These are phyloP conservation scores for Petrophora chlorosata DNA, from an alignment of 2,888 invertebrate species.

Conservation along the genomic window DNA sequence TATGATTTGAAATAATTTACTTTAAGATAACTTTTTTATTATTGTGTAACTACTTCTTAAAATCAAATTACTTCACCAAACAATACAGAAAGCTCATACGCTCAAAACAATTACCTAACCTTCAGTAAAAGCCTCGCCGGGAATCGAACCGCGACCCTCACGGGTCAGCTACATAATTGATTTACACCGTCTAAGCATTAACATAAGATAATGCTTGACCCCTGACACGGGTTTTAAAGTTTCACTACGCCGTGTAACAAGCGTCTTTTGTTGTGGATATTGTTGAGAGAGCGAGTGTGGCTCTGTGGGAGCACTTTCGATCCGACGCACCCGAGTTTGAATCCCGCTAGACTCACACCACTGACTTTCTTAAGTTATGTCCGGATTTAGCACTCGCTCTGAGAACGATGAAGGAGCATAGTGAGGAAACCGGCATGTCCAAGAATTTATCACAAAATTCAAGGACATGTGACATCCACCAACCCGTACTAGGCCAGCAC, in stretches of 20 bases:
- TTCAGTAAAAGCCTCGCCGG: conserved; percentile 34
- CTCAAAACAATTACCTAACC: conserved; percentile 39
- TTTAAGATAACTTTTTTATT: too few relatives aligned
- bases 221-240: conserved; percentile 74
- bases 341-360: too few relatives aligned
- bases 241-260: conserved; percentile 60
- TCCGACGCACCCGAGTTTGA: too few relatives aligned
- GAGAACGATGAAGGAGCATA: too few relatives aligned
- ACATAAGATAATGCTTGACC: conserved; percentile 83
- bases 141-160: conserved; percentile 51
- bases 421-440: too few relatives aligned
- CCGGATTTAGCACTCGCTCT: too few relatives aligned
- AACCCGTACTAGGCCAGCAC: too few relatives aligned
- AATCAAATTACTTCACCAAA: neutral
- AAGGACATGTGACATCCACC: too few relatives aligned
- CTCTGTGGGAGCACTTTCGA: too few relatives aligned
- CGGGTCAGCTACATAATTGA: conserved; percentile 80
- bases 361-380: too few relatives aligned
- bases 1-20: too few relatives aligned
- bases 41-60: neutral
- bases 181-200: conserved; percentile 79
- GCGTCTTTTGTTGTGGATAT: conserved; percentile 38
- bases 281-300: neutral
- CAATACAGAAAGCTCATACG: conserved; percentile 26
- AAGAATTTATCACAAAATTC: too few relatives aligned